These are phyloP conservation scores for Exephanes ischioxanthus DNA, from an alignment of 2,888 invertebrate genomes.

Conservation along the genomic window DNA sequence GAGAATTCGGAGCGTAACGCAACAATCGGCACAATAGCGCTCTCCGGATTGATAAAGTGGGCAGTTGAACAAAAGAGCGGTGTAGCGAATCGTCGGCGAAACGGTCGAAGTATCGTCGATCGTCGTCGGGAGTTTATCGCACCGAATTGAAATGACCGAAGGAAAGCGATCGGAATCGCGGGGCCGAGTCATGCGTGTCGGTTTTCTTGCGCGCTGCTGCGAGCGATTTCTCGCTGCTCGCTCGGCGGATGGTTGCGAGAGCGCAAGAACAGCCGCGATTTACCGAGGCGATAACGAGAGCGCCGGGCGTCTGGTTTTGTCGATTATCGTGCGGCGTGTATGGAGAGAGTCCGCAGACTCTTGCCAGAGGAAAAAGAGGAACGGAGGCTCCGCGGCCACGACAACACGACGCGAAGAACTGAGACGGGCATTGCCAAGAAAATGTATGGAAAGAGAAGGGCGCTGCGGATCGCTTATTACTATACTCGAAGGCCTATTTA, in stretches of 20 bases:
- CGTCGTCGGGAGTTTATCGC: constrained; percentile 13
- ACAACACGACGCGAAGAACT: constrained; percentile 12
- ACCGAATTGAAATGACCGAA: constrained; percentile 14
- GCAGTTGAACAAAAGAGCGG: constrained; percentile 5
- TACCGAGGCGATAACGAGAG: constrained; percentile 55
- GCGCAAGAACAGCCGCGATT: constrained; percentile 30
- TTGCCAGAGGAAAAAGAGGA: constrained; percentile 32
- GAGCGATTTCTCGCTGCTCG: background rate
- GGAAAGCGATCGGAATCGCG: constrained; percentile 55
- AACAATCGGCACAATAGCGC: constrained; percentile 10
- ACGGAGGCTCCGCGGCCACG: constrained; percentile 8
- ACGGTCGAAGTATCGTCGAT: constrained; percentile 16
- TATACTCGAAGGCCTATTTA: constrained; percentile 40
- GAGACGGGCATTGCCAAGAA: constrained; percentile 16
- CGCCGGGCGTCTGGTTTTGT: constrained; percentile 53
- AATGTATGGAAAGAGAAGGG: background rate
- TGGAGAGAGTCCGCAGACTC: constrained; percentile 14
- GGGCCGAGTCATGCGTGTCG: constrained; percentile 64
- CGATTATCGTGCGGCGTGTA: constrained; percentile 29
- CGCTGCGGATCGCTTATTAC: constrained; percentile 8
- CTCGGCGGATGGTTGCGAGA: background rate
- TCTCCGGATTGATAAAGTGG: background rate
- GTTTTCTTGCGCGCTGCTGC: constrained; percentile 14
- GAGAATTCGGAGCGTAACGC: background rate
- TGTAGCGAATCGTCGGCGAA: constrained; percentile 13